Base-by-base conservation (phyloP, 2,888 invertebrate genomes). In the Eucera pruinosa region DNA sequence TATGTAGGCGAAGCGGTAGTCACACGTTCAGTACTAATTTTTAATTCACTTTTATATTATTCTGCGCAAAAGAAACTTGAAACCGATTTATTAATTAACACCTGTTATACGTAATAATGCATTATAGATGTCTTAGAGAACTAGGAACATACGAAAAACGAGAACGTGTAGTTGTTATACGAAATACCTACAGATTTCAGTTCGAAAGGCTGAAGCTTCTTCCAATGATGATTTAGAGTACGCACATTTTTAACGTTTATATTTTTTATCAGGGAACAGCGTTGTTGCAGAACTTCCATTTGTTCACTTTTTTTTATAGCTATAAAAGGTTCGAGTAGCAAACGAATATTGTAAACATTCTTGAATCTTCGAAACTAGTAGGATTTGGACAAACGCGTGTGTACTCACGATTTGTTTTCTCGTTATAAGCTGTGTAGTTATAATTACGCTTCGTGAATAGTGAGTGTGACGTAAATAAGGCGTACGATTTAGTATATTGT, bases 131-230 rank as follows among this genome's bases (percentile, higher is more conserved):
- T 54, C 64, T 75, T 76, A 65, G 64, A 52, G 65, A 69, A 75
- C 58, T 64, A 69, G 76, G 75, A 77, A 67, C 74, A 62, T 75
- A 60, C n/a, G 15, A 48, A 61, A 30, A 20, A 43, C 45, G 9
- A 30, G n/a, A 52, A 61, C n/a, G 2, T 39, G 5, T 27, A 1
- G 13, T 9, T 18, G 2, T 60, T 23, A 13, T 33, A 13, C 9
- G 47, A 27, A 23, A 52, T 33, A 33, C 3, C n/a, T 18, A 33
- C 9, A 55, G 20, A 43, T 33, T 57, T 64, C 45, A 6, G 36
- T 52, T 36, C n/a, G n/a, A 13, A 23, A 52, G 30, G n/a, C n/a
- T 50, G 50, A 43, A 20, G 18, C n/a, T 69, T 45, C 65, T 69
- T 78, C 62, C 52, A 67, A 54, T 6, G n/a, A 48, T 55, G n/a